Evolutionary conservation across 2,113 vertebrate species (phyloP).

Genomic region (Bambusicola thoracicus): DNA sequence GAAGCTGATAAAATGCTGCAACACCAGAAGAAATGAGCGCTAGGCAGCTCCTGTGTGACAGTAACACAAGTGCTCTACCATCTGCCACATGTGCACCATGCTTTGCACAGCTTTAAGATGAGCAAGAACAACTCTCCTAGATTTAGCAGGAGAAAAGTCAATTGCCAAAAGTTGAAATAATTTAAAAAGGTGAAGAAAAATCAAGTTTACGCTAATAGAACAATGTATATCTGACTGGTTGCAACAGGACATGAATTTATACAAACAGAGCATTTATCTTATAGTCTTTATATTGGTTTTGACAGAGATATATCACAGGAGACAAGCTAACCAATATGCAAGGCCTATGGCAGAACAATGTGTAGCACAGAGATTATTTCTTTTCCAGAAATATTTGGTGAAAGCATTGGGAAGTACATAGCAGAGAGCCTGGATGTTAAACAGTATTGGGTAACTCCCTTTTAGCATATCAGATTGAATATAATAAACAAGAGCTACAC

Average conservation of each 20-base stretch:
- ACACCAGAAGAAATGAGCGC: neutral
- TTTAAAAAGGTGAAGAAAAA: neutral
- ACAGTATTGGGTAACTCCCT: neutral
- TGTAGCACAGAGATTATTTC: neutral
- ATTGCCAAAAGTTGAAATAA: neutral
- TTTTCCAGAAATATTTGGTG: neutral
- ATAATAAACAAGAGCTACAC: neutral
- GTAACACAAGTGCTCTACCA: neutral
- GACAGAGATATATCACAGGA: neutral
- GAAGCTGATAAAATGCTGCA: neutral
- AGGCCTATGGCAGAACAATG: neutral
- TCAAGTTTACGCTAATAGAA: neutral
- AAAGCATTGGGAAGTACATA: neutral
- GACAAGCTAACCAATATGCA: neutral
- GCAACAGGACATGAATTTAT: neutral
- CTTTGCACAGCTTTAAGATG: neutral
- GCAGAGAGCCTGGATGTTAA: neutral
- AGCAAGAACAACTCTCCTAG: neutral
- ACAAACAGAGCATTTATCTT: neutral
- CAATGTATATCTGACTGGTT: neutral
- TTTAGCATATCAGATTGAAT: neutral
- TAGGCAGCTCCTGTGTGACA: neutral
- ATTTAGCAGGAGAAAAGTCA: neutral
- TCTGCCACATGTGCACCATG: rapidly evolving
- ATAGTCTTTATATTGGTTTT: neutral